Conservation (phyloP, 1,140 invertebrate species). For the Polypedilum vanderplanki region DNA sequence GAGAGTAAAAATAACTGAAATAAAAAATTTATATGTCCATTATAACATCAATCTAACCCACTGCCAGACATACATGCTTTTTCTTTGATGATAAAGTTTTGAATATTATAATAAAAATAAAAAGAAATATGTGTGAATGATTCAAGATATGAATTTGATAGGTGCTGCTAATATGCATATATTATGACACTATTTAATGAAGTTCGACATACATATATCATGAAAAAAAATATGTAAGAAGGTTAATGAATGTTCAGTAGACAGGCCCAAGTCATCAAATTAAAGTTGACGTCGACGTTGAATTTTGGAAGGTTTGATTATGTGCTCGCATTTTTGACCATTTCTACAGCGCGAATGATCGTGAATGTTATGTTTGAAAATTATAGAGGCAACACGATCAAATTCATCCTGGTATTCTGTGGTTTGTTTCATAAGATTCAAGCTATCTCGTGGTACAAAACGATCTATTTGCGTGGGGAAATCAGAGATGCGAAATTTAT, state of each 20-base stretch:
- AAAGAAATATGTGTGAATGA: too few species aligned
- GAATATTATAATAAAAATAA: too few species aligned
- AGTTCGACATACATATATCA: too few species aligned
- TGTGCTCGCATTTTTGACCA: not conserved
- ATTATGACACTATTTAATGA: too few species aligned
- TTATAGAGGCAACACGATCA: not conserved
- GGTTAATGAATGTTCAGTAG: not conserved
- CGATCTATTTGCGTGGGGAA: not conserved
- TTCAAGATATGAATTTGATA: too few species aligned
- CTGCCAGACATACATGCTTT: too few species aligned
- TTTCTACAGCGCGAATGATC: not conserved
- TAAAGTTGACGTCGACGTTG: not conserved
- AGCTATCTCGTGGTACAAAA: not conserved
- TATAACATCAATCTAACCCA: too few species aligned
- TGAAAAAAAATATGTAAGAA: too few species aligned
- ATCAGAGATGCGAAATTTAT: not conserved
- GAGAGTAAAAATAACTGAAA: too few species aligned
- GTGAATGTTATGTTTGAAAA: constrained; percentile 4
- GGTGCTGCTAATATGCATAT: too few species aligned
- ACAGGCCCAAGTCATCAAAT: not conserved
- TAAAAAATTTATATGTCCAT: too few species aligned
- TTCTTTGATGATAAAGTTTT: too few species aligned
- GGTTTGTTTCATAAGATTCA: not conserved
- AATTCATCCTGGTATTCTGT: not conserved
- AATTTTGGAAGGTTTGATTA: not conserved